Conservation (phyloP, 1,140 invertebrate genomes). For the Nebria ingens region DNA sequence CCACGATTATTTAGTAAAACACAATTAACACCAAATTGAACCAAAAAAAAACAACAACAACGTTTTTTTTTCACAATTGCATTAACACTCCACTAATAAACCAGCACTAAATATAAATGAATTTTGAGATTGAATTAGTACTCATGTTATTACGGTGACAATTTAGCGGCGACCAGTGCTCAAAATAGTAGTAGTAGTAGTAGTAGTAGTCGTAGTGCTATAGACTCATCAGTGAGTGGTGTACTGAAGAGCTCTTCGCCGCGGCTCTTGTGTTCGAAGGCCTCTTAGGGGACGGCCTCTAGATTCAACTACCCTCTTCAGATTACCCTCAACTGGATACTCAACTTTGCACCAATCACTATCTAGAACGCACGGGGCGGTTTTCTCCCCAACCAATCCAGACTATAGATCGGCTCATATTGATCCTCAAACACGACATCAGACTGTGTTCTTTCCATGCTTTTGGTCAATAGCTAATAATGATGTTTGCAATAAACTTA, state of each 20-base stretch:
- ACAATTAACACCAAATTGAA: no score
- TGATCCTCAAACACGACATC: not conserved
- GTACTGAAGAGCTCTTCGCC: constrained; percentile 1
- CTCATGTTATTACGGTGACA: no score
- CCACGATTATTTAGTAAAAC: constrained; percentile 11
- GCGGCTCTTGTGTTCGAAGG: not conserved
- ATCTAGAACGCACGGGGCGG: not conserved
- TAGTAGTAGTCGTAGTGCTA: no score
- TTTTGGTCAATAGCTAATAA: not conserved
- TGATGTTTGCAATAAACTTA: constrained; percentile 7
- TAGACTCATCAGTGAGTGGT: not conserved
- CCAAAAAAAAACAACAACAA: no score
- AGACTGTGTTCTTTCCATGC: constrained; percentile 12
- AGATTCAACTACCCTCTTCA: constrained; percentile 10
- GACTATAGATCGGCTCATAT: not conserved
- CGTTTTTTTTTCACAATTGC: no score
- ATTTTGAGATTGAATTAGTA: no score
- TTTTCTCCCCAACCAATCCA: not conserved
- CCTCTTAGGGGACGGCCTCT: constrained; percentile 7
- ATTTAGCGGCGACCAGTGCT: no score
- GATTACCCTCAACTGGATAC: constrained; percentile 3
- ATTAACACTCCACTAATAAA: no score
- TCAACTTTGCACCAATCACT: not conserved
- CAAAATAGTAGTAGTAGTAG: no score
- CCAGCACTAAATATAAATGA: no score